Percentiles rank a stretch among this genome's conserved stretches.
phyloP scores from a whole-genome alignment of 2,113 vertebrate genomes.

The Aegotheles bennettii region DNA sequence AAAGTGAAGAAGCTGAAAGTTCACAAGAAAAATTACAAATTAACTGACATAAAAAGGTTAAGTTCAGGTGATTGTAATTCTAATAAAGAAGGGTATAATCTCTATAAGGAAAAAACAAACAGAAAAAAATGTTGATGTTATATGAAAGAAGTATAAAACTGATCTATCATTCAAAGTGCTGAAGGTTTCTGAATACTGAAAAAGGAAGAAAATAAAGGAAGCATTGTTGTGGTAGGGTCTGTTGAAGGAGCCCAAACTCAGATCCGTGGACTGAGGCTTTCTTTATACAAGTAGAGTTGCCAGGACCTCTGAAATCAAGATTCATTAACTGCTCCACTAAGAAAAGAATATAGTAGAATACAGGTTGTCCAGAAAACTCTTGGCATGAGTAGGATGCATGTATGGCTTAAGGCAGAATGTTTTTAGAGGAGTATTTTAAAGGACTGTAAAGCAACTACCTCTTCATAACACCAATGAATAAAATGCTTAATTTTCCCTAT shows the following conservation, averaged over 20 bases:
- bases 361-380: background rate
- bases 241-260: background rate
- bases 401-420: background rate
- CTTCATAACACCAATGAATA: background rate
- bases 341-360: background rate
- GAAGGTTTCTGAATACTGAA: background rate
- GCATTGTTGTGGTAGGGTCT: fast-evolving
- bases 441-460: background rate
- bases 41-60: background rate
- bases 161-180: background rate
- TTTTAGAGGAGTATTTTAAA: background rate
- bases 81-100: background rate
- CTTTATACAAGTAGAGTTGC: background rate
- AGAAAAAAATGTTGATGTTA: background rate
- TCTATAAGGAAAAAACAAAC: background rate
- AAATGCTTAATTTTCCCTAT: background rate
- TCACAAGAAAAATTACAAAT: background rate
- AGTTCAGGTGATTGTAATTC: background rate
- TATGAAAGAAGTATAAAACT: background rate
- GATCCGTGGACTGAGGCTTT: background rate
- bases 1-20: background rate
- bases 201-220: background rate
- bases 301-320: background rate
- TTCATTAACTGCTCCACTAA: background rate
- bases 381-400: background rate